Evolutionary conservation across 2,797 vertebrate species (phyloP), one percentile per base, ranked within the genome.

Genomic region (Graptemys geographica): DNA sequence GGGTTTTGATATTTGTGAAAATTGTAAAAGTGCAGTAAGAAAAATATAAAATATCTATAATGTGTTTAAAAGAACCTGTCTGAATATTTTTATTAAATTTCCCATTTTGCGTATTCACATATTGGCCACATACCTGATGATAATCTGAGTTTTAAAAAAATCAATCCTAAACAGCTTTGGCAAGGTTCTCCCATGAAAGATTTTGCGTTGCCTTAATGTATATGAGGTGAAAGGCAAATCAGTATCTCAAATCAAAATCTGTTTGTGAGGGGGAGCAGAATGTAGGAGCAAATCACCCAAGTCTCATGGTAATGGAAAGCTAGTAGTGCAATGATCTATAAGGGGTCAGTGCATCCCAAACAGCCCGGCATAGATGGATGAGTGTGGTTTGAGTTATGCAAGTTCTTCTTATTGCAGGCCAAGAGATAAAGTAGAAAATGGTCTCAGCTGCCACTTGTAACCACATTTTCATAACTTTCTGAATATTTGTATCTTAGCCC

Each of bases 1-100:
- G 88, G 95, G 86, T 84, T 97, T 97, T 97, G 95, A 86, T 97
- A 96, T 97, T 95, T 97, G 97, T 98, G 97, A 93, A 96, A 94
- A 93, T 97, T 96, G 97, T 95, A 95, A 96, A 96, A 92, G 84
- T 44, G 93, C 97, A 95, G 89, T 91, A 95, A 97, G 91, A 81
- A 52, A 97, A 97, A 97, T 96, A 97, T 90, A 97, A 96, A 97
- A 87, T 86, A 96, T 89, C 93, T 81, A 33, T 95, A 93, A 94
- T 25, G 25, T 93, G 92, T 72, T 96, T 86, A 84, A 28, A 28
- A 81, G 79, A 41, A 91, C 79, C 53, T 9, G 15, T 56, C 9
- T 72, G 90, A 81, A 47, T 81, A 86, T 72, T 69, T 90, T 94
- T 88, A 33, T 94, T 96, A 41, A 44, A 3, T 87, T 82, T 79